Conservation (phyloP, 1,140 invertebrate species). For the Heliothis virescens region DNA sequence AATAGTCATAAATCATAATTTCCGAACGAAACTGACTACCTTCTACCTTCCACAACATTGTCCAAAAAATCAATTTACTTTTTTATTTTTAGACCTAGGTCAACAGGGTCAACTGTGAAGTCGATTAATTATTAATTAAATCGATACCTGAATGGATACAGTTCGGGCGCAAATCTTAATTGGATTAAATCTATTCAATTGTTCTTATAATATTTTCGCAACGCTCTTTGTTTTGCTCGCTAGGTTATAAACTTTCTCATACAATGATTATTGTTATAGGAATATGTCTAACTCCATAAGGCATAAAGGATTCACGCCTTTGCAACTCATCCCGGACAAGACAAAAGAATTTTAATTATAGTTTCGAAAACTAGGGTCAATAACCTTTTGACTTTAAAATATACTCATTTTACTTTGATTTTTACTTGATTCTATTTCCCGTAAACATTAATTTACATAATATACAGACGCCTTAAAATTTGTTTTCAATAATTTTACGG, state of each 20-base stretch:
- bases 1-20: neutral
- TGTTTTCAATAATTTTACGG: neutral
- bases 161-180: neutral
- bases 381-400: slow-evolving; percentile 60
- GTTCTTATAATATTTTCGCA: no score
- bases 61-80: slow-evolving; percentile 25
- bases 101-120: slow-evolving; percentile 6
- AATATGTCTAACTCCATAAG: neutral
- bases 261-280: neutral
- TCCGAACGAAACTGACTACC: slow-evolving; percentile 38
- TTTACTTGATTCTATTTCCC: slow-evolving; percentile 27
- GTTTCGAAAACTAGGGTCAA: slow-evolving; percentile 57
- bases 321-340: neutral
- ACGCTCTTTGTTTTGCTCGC: neutral
- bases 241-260: slow-evolving; percentile 10
- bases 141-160: neutral
- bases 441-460: neutral
- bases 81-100: slow-evolving; percentile 28
- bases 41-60: neutral
- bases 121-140: neutral
- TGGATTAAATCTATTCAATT: neutral
- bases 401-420: neutral
- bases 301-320: neutral
- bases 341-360: slow-evolving; percentile 33
- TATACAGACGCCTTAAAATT: neutral